A percentile compares a stretch with the other conserved stretches of the same genome.
phyloP scores from a whole-genome alignment of 2,888 invertebrate genomes.

The Caenorhabditis sp. region DNA sequence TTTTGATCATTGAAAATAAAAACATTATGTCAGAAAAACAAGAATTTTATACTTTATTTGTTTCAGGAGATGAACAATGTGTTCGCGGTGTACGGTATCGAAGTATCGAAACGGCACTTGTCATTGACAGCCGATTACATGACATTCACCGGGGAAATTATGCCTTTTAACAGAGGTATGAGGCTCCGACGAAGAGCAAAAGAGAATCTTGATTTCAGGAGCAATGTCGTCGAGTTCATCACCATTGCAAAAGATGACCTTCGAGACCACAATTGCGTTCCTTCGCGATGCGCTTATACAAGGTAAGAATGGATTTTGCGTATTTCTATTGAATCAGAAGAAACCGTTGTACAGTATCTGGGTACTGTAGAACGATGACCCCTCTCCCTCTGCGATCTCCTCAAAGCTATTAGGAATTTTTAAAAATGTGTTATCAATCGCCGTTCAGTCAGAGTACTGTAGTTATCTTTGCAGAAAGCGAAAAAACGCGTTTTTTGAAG shows the following conservation, averaged over 20 bases:
- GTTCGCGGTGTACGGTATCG: constrained; percentile 95
- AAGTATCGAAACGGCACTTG: constrained; percentile 91
- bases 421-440: constrained; percentile 9
- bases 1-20: neutral
- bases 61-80: constrained; percentile 87
- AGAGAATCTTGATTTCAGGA: constrained; percentile 12
- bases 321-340: too few relatives aligned
- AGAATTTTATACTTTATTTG: too few relatives aligned
- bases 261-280: constrained; percentile 89
- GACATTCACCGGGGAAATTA: constrained; percentile 90
- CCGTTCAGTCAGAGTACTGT: neutral
- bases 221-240: constrained; percentile 89
- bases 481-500: constrained; percentile 11
- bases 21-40: too few relatives aligned
- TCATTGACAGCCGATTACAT: constrained; percentile 94
- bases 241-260: constrained; percentile 96
- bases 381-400: too few relatives aligned
- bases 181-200: neutral
- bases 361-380: constrained; percentile 3
- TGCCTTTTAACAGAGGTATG: constrained; percentile 83
- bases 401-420: too few relatives aligned
- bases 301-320: constrained; percentile 73
- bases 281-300: constrained; percentile 81
- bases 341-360: neutral
- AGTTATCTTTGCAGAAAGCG: neutral